These are phyloP conservation scores for Coenobita brevimanus DNA, from an alignment of 1,140 invertebrate species.

Conservation along the genomic window DNA sequence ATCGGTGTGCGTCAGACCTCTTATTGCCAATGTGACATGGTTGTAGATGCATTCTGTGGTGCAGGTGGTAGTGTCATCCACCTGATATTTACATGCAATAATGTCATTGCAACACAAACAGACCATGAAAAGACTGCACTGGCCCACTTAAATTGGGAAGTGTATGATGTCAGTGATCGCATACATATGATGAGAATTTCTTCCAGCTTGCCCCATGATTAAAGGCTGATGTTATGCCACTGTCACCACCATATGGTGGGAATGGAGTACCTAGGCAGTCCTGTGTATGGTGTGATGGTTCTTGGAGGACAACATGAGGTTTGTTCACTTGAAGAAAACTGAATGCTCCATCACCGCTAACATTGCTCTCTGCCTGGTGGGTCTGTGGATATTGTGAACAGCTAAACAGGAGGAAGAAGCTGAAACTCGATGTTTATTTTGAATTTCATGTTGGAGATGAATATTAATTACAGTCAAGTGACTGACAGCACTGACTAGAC, in stretches of 20 bases:
- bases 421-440: no score
- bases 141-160: constrained; percentile 89
- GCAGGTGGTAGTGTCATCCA: constrained; percentile 98
- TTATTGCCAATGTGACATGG: constrained; percentile 83
- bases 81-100: constrained; percentile 90
- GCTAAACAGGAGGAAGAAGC: no score
- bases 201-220: constrained; percentile 75
- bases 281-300: constrained; percentile 84
- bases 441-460: no score
- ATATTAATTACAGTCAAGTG: no score
- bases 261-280: constrained; percentile 70
- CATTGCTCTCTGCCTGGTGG: constrained; percentile 92
- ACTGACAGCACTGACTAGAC: no score
- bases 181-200: constrained; percentile 95
- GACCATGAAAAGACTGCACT: constrained; percentile 90
- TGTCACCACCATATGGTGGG: constrained; percentile 88
- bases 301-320: constrained; percentile 80
- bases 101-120: constrained; percentile 95
- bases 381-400: no score
- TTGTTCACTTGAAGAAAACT: constrained; percentile 78
- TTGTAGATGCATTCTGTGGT: constrained; percentile 98
- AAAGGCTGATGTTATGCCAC: constrained; percentile 76
- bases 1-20: constrained; percentile 93
- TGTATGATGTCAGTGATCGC: constrained; percentile 92
- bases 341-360: constrained; percentile 78